These are phyloP conservation scores for Artibeus jamaicensis DNA, from an alignment of 2,797 vertebrate genomes.

Conservation along the genomic window DNA sequence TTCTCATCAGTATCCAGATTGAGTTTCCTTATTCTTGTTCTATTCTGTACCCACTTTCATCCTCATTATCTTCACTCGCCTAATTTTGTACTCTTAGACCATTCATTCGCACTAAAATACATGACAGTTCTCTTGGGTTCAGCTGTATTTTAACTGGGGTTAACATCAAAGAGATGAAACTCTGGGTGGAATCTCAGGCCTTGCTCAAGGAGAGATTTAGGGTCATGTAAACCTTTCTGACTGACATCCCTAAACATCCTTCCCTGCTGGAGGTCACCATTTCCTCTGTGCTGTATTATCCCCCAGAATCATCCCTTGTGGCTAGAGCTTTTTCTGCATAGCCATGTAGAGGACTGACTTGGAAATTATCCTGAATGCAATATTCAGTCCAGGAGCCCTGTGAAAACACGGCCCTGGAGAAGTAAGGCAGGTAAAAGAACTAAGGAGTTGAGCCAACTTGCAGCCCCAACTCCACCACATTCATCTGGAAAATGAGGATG, in stretches of 20 bases:
- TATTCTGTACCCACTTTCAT: neutral
- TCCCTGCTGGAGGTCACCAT: neutral
- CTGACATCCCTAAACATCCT: neutral
- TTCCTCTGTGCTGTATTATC: neutral
- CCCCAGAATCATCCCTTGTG: neutral
- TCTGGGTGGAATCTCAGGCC: neutral
- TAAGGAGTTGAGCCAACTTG: neutral
- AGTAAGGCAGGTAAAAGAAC: neutral
- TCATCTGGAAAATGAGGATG: neutral
- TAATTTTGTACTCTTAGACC: neutral
- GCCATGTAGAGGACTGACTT: neutral
- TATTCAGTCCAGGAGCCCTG: neutral
- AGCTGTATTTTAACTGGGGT: constrained; percentile 3
- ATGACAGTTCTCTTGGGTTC: neutral
- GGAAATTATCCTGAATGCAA: neutral
- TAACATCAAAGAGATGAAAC: neutral
- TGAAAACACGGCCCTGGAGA: neutral
- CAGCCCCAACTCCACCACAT: neutral
- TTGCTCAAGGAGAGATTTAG: neutral
- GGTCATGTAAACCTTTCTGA: neutral
- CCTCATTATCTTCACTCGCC: neutral
- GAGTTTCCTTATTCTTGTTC: neutral
- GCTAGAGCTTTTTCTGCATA: neutral
- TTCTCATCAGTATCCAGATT: neutral
- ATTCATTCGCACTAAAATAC: neutral